Percentiles rank a stretch among this genome's conserved stretches.
These are phyloP conservation scores for Aphrophora alni DNA, from an alignment of 2,888 invertebrate genomes.

Conservation along the genomic window DNA sequence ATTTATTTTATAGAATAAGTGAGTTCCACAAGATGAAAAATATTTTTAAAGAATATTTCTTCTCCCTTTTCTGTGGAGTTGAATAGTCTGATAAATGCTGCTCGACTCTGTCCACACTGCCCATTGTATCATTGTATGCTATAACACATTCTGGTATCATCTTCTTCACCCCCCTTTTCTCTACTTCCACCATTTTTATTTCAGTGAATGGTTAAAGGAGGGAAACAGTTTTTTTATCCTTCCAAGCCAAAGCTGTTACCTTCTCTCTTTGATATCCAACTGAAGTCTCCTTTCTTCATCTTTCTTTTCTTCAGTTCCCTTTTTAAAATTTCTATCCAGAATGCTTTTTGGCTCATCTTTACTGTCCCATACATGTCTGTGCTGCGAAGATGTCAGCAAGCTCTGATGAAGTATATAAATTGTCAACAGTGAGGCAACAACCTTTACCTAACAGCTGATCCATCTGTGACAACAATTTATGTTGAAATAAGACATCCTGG, in stretches of 20 bases:
- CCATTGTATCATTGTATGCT: too few relatives aligned
- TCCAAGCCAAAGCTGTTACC: background rate
- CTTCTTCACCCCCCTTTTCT: background rate
- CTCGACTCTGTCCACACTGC: background rate
- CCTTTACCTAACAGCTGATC: conserved; percentile 12
- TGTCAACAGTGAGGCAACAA: conserved; percentile 16
- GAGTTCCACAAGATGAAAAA: background rate
- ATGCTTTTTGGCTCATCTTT: background rate
- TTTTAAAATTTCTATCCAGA: too few relatives aligned
- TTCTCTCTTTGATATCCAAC: background rate
- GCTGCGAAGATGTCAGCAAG: background rate
- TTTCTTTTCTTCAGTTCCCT: too few relatives aligned
- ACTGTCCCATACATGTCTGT: conserved; percentile 12
- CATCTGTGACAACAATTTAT: conserved; percentile 34
- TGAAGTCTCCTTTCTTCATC: background rate
- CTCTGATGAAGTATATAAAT: background rate
- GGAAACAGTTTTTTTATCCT: too few relatives aligned
- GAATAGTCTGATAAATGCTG: background rate
- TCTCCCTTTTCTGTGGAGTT: background rate
- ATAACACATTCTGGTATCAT: background rate
- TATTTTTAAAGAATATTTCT: too few relatives aligned
- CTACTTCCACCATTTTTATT: too few relatives aligned
- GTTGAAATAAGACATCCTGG: conserved; percentile 44
- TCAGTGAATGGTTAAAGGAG: too few relatives aligned
- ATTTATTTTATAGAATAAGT: background rate